phyloP scores from a whole-genome alignment of 2,797 vertebrate species.

The Cichlasoma orientale region DNA sequence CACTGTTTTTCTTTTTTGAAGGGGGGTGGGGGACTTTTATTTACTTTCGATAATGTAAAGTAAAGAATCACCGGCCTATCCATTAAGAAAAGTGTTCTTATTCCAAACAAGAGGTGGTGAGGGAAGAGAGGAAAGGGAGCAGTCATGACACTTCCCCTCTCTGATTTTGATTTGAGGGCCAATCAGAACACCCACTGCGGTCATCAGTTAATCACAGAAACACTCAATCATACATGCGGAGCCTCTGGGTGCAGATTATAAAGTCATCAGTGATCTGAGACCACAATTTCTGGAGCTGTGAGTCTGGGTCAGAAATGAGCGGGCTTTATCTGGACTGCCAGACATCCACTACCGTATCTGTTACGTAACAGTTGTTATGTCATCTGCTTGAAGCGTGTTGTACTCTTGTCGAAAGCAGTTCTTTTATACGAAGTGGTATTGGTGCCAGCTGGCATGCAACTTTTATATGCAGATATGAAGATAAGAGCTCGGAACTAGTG shows the following conservation, averaged over 20 bases:
- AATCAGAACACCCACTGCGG: slow-evolving; percentile 60
- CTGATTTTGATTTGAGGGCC: slow-evolving; percentile 54
- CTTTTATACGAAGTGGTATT: slow-evolving; percentile 52
- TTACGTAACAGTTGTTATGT: slow-evolving; percentile 76
- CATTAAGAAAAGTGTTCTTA: slow-evolving; percentile 6
- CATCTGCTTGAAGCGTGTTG: slow-evolving; percentile 64
- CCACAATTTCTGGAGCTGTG: slow-evolving; percentile 22
- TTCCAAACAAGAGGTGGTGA: background rate
- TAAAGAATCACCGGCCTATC: background rate
- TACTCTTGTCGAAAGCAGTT: slow-evolving; percentile 57
- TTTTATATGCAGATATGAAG: slow-evolving; percentile 64
- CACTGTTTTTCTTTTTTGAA: background rate
- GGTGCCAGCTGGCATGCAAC: slow-evolving; percentile 73
- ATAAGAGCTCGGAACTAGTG: slow-evolving; percentile 54
- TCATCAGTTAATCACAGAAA: slow-evolving; percentile 68
- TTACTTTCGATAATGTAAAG: background rate
- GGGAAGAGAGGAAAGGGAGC: slow-evolving; percentile 16
- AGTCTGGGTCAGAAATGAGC: slow-evolving; percentile 54
- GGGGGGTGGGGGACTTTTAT: background rate
- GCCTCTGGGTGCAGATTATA: slow-evolving; percentile 57
- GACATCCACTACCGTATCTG: slow-evolving; percentile 50
- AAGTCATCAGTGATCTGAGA: slow-evolving; percentile 56
- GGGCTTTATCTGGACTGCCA: slow-evolving; percentile 51
- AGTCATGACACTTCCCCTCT: slow-evolving; percentile 33
- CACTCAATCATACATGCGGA: slow-evolving; percentile 49